phyloP scores from a whole-genome alignment of 2,888 invertebrate genomes.

The Microplitis manilae region DNA sequence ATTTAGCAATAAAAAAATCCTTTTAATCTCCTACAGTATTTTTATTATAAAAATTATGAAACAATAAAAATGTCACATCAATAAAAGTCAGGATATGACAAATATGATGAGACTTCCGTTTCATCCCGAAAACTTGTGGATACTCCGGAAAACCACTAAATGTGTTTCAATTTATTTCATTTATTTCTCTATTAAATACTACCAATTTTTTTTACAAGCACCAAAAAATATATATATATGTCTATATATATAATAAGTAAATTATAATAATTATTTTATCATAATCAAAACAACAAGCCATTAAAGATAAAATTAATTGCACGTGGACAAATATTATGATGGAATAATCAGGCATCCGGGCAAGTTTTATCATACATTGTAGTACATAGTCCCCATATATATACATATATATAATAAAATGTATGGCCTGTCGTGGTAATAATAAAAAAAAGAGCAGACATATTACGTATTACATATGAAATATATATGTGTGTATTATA shows the following conservation, averaged over 20 bases:
- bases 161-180: slow-evolving; percentile 32
- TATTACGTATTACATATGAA: too few relatives aligned
- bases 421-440: background rate
- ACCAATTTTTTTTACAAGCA: slow-evolving; percentile 6
- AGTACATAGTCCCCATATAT: background rate
- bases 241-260: too few relatives aligned
- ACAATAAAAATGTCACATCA: slow-evolving; percentile 57
- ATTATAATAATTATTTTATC: slow-evolving; percentile 1
- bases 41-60: slow-evolving; percentile 38
- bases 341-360: slow-evolving; percentile 18
- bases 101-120: slow-evolving; percentile 67
- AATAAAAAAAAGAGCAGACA: too few relatives aligned
- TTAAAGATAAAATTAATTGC: slow-evolving; percentile 20
- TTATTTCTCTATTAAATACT: slow-evolving; percentile 13
- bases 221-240: background rate
- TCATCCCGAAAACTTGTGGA: slow-evolving; percentile 15
- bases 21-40: background rate
- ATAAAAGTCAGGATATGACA: slow-evolving; percentile 60
- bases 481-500: background rate
- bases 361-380: slow-evolving; percentile 21
- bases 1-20: background rate
- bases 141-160: slow-evolving; percentile 35
- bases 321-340: slow-evolving; percentile 28
- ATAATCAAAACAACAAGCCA: slow-evolving; percentile 7
- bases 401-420: background rate